A percentile compares a stretch with the other conserved stretches of the same genome.
These are phyloP conservation scores for Xenentodon cancila DNA, from an alignment of 2,797 vertebrate genomes.

Conservation along the genomic window DNA sequence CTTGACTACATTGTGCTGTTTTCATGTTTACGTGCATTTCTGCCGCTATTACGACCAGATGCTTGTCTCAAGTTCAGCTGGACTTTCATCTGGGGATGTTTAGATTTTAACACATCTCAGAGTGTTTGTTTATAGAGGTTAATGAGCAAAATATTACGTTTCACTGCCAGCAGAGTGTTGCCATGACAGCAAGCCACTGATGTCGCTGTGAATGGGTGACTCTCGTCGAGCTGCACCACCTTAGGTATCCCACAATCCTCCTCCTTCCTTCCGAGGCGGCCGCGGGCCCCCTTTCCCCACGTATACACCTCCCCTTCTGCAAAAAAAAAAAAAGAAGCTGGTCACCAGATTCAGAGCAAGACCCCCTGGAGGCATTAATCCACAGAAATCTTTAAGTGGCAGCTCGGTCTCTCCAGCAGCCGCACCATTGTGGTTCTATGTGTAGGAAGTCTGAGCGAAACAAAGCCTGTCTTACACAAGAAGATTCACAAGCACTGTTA, in stretches of 20 bases:
- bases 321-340: slow-evolving; percentile 13
- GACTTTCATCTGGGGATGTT: slow-evolving; percentile 47
- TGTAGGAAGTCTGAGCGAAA: slow-evolving; percentile 56
- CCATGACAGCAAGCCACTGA: slow-evolving; percentile 98
- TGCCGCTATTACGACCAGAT: slow-evolving; percentile 11
- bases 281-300: slow-evolving; percentile 97
- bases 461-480: slow-evolving; percentile 63
- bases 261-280: slow-evolving; percentile 93
- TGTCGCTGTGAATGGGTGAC: slow-evolving; percentile 89
- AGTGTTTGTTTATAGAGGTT: slow-evolving; percentile 63
- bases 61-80: slow-evolving; percentile 28
- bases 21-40: neutral
- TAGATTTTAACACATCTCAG: slow-evolving; percentile 43
- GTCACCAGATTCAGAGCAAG: slow-evolving; percentile 22
- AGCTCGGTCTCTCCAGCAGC: slow-evolving; percentile 43
- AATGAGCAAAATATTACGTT: slow-evolving; percentile 88
- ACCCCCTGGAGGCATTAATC: slow-evolving; percentile 42
- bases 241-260: slow-evolving; percentile 89
- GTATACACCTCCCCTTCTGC: slow-evolving; percentile 95
- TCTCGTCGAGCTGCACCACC: slow-evolving; percentile 91
- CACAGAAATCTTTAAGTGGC: slow-evolving; percentile 55
- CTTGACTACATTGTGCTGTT: neutral
- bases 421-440: slow-evolving; percentile 52
- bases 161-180: slow-evolving; percentile 94
- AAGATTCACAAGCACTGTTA: slow-evolving; percentile 56